phyloP scores from a whole-genome alignment of 2,113 vertebrate genomes.

The Machaerirhynchus nigripectus region DNA sequence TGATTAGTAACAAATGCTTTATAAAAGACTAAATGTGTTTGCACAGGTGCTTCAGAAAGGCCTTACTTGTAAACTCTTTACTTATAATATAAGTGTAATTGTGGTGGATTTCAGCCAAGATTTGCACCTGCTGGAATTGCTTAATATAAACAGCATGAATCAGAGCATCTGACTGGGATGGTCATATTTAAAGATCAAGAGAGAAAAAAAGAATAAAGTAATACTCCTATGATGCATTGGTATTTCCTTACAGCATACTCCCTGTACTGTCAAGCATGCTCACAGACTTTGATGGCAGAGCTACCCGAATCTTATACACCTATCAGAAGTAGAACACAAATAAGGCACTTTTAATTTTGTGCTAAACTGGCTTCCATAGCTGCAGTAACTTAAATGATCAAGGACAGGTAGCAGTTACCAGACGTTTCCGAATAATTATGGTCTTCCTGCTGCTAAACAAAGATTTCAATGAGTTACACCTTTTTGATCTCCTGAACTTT shows the following conservation, averaged over 20 bases:
- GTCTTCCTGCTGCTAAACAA: neutral
- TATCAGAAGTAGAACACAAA: neutral
- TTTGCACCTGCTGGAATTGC: slow-evolving; percentile 8
- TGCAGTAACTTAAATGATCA: neutral
- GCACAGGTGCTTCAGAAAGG: neutral
- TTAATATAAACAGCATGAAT: neutral
- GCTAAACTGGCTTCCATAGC: neutral
- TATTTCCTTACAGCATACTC: neutral
- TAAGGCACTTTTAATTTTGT: neutral
- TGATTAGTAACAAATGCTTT: neutral
- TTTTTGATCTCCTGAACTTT: neutral
- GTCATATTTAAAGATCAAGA: neutral
- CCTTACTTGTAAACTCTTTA: neutral
- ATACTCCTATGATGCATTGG: neutral
- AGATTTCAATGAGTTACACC: neutral
- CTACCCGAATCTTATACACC: neutral
- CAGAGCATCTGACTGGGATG: neutral
- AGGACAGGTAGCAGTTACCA: neutral
- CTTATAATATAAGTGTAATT: neutral
- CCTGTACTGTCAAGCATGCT: neutral
- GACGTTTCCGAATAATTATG: neutral
- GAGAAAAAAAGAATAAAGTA: neutral
- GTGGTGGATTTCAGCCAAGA: neutral
- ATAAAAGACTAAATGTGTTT: neutral
- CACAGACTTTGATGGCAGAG: neutral